Conservation (phyloP, 2,113 vertebrate genomes). For the Petroica traversi region DNA sequence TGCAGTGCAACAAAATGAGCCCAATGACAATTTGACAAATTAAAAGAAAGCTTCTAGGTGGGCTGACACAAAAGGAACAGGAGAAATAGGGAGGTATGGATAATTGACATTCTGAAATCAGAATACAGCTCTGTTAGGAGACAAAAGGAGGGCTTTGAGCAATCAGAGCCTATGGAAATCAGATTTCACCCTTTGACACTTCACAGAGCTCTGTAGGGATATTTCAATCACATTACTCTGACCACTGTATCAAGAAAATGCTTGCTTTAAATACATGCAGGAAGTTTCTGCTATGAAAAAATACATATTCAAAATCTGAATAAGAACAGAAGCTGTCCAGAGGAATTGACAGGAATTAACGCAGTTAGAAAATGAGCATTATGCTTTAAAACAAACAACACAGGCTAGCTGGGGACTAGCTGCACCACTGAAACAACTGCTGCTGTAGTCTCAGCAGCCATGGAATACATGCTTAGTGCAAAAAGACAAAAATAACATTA, state of each 20-base stretch:
- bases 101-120: neutral
- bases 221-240: neutral
- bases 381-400: neutral
- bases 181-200: neutral
- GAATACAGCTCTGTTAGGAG: neutral
- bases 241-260: neutral
- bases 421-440: neutral
- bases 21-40: neutral
- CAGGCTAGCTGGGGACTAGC: neutral
- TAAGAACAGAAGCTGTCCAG: neutral
- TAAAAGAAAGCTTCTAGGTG: neutral
- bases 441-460: neutral
- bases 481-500: neutral
- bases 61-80: neutral
- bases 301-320: neutral
- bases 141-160: neutral
- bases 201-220: neutral
- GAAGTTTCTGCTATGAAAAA: neutral
- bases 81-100: neutral
- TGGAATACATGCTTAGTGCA: neutral
- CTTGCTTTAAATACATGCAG: neutral
- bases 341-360: neutral
- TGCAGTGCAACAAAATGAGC: neutral
- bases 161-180: neutral
- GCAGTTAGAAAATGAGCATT: neutral